These are phyloP conservation scores for Nephrocerus scutellatus DNA, from an alignment of 2,888 invertebrate genomes.

Conservation along the genomic window DNA sequence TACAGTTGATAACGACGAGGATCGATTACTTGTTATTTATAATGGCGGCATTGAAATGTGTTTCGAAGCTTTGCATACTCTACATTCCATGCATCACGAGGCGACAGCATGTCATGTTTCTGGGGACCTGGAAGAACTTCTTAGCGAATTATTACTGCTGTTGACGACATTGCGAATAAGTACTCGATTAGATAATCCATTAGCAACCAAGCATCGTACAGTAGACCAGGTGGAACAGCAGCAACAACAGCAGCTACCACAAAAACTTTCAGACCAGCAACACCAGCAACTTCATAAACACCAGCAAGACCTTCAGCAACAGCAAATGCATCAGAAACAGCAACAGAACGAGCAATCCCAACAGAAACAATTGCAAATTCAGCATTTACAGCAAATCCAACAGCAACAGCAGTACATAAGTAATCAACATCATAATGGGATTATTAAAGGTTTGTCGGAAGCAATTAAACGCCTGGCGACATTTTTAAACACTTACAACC, in stretches of 20 bases:
- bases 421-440: slow-evolving; percentile 37
- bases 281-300: slow-evolving; percentile 23
- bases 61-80: slow-evolving; percentile 74
- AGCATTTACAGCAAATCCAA: slow-evolving; percentile 35
- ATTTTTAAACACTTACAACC: slow-evolving; percentile 81
- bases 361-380: slow-evolving; percentile 37
- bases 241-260: slow-evolving; percentile 28
- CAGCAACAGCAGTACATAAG: slow-evolving; percentile 37
- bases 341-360: slow-evolving; percentile 38
- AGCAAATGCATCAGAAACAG: slow-evolving; percentile 32
- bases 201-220: slow-evolving; percentile 41
- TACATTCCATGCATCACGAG: slow-evolving; percentile 91
- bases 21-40: slow-evolving; percentile 81
- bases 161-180: slow-evolving; percentile 64
- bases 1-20: slow-evolving; percentile 77
- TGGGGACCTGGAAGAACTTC: slow-evolving; percentile 75
- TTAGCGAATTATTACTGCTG: slow-evolving; percentile 68
- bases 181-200: slow-evolving; percentile 42
- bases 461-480: slow-evolving; percentile 80
- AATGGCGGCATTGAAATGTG: slow-evolving; percentile 71
- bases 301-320: slow-evolving; percentile 28
- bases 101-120: slow-evolving; percentile 83
- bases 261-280: slow-evolving; percentile 24
- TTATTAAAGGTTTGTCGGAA: slow-evolving; percentile 81
- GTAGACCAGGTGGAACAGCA: slow-evolving; percentile 33